Base-by-base conservation (phyloP, 2,888 invertebrate species). In the Apamea crenata region DNA sequence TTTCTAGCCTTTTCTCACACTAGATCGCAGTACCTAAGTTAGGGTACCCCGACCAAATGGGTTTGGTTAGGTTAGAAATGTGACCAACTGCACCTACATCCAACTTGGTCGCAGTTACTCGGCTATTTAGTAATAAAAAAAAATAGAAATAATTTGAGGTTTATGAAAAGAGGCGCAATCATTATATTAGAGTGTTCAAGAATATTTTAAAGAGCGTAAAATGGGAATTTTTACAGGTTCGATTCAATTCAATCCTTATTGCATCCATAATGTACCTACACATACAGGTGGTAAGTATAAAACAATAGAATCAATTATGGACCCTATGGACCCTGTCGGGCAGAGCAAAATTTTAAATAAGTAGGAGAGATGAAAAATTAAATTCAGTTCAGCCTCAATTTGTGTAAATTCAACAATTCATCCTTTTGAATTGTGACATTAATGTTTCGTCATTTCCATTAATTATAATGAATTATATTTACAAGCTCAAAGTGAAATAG, bases 401-500 rank as follows among this genome's bases (percentile, higher is more conserved):
- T 16, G 40, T 70, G 21, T 73, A 70, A 67, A 65, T 67, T 84
- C 77, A 61, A 61, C 50, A 44, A 66, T 73, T 67, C n/a, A 69
- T 44, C 14, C 8, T 59, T 7, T 10, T 72, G 29, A 63, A 68
- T 67, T 50, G 68, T 69, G 59, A 72, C 40, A 73, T 77, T 61
- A 74, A 74, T 47, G 25, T 68, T 77, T 77, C 40, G n/a, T 78
- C 12, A 74, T 65, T 78, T 68, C 50, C n/a, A 61, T 68, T 25
- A 44, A 53, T 44, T 59, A 0, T 56, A 71, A 65, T 36, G 8
- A 71, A 77, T 82, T 71, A 73, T 85, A 86, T 85, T 80, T 85
- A 85, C 86, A 85, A 77, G 66, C 40, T 80, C 72, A 83, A 77
- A 77, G 67, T 79, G 50, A 75, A 85, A 66, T 40, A 75, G n/a